Percentiles rank a stretch among this genome's conserved stretches.
Conservation (phyloP, 2,888 invertebrate species). For the Orchesellides sinensis region DNA sequence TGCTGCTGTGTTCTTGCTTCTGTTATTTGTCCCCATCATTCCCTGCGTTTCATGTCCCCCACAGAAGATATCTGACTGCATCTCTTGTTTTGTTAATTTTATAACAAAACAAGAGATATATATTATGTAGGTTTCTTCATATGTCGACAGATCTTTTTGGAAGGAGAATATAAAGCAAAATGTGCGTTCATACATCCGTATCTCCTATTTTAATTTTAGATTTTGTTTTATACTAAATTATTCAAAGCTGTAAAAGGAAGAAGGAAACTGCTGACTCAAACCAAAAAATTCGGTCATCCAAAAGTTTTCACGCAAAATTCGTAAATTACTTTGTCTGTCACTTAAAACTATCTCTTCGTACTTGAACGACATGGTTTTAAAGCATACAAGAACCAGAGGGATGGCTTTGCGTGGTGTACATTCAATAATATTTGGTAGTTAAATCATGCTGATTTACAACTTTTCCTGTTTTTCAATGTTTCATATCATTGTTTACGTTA, state of each 20-base stretch:
- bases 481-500: neutral
- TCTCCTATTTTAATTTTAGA: no score
- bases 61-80: constrained; percentile 24
- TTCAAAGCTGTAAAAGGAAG: neutral
- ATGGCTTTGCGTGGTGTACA: no score
- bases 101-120: no score
- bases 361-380: no score
- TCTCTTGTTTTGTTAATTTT: constrained; percentile 36
- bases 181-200: no score
- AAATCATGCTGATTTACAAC: constrained; percentile 11
- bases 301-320: constrained; percentile 1
- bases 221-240: constrained; percentile 1
- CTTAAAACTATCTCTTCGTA: no score
- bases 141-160: neutral
- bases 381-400: no score
- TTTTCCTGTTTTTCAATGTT: neutral
- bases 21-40: constrained; percentile 38
- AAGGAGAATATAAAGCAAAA: neutral
- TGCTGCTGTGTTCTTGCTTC: neutral
- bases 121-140: neutral
- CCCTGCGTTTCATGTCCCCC: constrained; percentile 1
- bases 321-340: neutral
- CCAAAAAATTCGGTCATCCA: neutral
- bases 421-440: no score
- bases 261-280: neutral